These are phyloP conservation scores for Lamproptera curius DNA, from an alignment of 2,888 invertebrate species.

Conservation along the genomic window DNA sequence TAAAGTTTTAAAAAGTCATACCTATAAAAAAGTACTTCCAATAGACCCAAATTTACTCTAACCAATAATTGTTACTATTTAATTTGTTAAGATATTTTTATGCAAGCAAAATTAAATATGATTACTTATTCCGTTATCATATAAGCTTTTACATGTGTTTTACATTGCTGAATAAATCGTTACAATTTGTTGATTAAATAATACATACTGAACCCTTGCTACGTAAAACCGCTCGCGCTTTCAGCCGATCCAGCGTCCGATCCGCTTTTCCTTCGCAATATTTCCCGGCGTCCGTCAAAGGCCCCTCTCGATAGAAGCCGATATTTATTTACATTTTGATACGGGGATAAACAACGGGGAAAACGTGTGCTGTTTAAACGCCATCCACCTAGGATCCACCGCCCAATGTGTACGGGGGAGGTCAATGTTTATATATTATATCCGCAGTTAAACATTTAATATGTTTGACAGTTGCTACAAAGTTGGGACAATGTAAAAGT, in stretches of 20 bases:
- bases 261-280: slow-evolving; percentile 31
- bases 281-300: slow-evolving; percentile 29
- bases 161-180: too few relatives aligned
- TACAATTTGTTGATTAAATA: too few relatives aligned
- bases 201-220: slow-evolving; percentile 7
- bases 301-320: slow-evolving; percentile 23
- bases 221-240: slow-evolving; percentile 1
- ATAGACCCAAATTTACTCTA: too few relatives aligned
- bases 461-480: neutral
- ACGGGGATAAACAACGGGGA: slow-evolving; percentile 22
- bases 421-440: neutral
- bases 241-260: slow-evolving; percentile 15
- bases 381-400: neutral
- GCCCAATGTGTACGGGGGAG: neutral
- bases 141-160: too few relatives aligned
- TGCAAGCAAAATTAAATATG: too few relatives aligned
- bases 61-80: too few relatives aligned
- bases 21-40: too few relatives aligned
- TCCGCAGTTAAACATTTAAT: too few relatives aligned
- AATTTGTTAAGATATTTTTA: too few relatives aligned
- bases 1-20: too few relatives aligned
- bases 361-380: slow-evolving; percentile 9
- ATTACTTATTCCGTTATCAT: too few relatives aligned
- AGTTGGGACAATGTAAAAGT: too few relatives aligned
- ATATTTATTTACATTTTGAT: slow-evolving; percentile 32